phyloP scores from a whole-genome alignment of 2,797 vertebrate species.

The Arctocebus calabarensis region DNA sequence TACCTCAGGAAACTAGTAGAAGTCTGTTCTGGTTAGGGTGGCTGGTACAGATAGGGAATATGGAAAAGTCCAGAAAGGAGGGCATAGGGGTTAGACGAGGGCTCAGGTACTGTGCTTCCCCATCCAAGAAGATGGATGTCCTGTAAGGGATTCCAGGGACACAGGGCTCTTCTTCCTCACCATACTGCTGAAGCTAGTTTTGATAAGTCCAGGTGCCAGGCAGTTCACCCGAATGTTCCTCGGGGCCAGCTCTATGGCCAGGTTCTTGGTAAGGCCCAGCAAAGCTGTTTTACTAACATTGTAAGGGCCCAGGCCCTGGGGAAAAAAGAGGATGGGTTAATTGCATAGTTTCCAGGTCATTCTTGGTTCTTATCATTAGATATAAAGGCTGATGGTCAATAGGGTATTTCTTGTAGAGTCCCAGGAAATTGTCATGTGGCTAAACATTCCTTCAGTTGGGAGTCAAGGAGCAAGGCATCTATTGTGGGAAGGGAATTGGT shows the following conservation, averaged over 20 bases:
- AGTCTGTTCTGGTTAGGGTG: background rate
- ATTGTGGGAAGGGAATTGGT: constrained; percentile 8
- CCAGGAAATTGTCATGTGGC: background rate
- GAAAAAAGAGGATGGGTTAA: background rate
- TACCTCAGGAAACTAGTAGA: background rate
- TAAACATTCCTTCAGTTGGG: background rate
- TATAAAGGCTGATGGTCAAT: background rate
- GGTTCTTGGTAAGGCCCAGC: constrained; percentile 91
- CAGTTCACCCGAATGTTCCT: constrained; percentile 93
- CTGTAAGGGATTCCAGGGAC: background rate
- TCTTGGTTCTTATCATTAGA: constrained; percentile 24
- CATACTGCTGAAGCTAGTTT: constrained; percentile 91
- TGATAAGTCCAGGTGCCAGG: constrained; percentile 94
- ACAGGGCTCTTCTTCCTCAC: constrained; percentile 85
- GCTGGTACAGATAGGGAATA: background rate
- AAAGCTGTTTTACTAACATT: constrained; percentile 95
- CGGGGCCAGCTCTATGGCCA: constrained; percentile 90
- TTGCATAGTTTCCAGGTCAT: constrained; percentile 31
- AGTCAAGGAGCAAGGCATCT: background rate
- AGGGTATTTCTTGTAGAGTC: background rate
- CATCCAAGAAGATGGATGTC: background rate
- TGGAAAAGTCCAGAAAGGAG: background rate
- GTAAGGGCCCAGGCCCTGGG: constrained; percentile 92
- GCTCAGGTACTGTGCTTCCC: background rate
- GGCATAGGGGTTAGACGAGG: background rate